A percentile compares a stretch with the other conserved stretches of the same genome.
These are phyloP conservation scores for Vulpes ferrilata DNA, from an alignment of 2,113 vertebrate genomes.

Conservation along the genomic window DNA sequence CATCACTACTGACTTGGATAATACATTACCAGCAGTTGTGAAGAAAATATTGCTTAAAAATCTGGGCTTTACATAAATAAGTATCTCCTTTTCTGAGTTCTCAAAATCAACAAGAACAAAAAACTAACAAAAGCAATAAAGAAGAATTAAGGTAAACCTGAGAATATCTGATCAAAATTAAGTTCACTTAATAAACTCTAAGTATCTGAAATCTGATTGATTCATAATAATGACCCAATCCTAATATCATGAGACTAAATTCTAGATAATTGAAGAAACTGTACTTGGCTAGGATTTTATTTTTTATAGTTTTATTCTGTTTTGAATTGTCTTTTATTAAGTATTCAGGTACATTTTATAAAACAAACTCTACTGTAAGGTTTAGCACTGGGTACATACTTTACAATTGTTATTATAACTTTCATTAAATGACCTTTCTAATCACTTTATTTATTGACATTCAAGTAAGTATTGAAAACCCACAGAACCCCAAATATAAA, in stretches of 20 bases:
- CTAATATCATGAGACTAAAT: constrained; percentile 40
- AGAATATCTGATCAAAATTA: constrained; percentile 21
- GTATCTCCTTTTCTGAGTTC: constrained; percentile 12
- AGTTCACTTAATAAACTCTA: constrained; percentile 42
- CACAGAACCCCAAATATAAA: constrained; percentile 23
- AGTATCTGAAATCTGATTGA: constrained; percentile 23
- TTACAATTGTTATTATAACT: constrained; percentile 46
- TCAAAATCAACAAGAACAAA: constrained; percentile 1
- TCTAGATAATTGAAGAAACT: constrained; percentile 40
- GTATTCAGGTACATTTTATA: constrained; percentile 50
- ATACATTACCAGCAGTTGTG: constrained; percentile 8
- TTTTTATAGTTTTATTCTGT: constrained; percentile 34
- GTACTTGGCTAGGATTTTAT: background rate
- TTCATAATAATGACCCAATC: constrained; percentile 30
- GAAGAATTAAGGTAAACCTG: constrained; percentile 10
- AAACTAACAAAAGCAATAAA: background rate
- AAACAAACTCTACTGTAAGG: constrained; percentile 41
- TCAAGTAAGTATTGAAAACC: constrained; percentile 45
- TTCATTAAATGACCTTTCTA: constrained; percentile 59
- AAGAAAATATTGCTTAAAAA: constrained; percentile 38
- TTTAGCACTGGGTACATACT: constrained; percentile 58
- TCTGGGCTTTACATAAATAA: constrained; percentile 53
- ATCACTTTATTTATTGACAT: constrained; percentile 54
- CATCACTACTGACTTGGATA: constrained; percentile 26
- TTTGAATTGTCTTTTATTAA: constrained; percentile 62